These are phyloP conservation scores for Phalacrocorax brasilianus DNA, from an alignment of 2,113 vertebrate species.

Conservation along the genomic window DNA sequence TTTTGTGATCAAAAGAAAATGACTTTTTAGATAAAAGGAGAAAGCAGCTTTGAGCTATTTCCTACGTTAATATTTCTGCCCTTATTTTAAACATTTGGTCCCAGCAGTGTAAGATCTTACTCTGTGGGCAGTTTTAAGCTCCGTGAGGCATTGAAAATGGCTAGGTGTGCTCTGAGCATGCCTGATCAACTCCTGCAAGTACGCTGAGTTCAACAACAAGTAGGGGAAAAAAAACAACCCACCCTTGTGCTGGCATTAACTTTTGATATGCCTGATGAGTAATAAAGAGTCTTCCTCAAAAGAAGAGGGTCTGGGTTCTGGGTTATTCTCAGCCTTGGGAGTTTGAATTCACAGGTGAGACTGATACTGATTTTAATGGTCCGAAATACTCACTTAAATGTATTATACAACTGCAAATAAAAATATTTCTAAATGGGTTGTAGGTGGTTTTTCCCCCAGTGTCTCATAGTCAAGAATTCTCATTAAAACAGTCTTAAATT, in stretches of 20 bases:
- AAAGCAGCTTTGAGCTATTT: background rate
- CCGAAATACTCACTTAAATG: background rate
- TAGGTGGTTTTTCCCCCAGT: background rate
- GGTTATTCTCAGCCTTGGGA: background rate
- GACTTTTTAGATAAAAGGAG: background rate
- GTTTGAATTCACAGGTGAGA: background rate
- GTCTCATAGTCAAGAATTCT: background rate
- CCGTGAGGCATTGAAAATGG: background rate
- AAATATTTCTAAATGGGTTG: background rate
- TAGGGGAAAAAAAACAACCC: background rate
- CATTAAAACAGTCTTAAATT: background rate
- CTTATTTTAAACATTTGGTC: background rate
- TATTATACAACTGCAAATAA: background rate
- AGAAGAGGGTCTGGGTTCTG: background rate
- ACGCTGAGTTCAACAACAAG: background rate
- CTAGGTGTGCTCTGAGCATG: background rate
- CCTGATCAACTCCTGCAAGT: background rate
- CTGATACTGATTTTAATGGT: background rate
- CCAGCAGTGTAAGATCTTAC: background rate
- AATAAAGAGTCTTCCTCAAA: background rate
- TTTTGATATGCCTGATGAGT: background rate
- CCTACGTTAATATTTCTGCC: background rate
- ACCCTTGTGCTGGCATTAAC: background rate
- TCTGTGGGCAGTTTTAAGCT: background rate
- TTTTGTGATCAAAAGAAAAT: constrained; percentile 5